Base-by-base conservation (phyloP, 2,797 vertebrate species). In the Rhinella marina region DNA sequence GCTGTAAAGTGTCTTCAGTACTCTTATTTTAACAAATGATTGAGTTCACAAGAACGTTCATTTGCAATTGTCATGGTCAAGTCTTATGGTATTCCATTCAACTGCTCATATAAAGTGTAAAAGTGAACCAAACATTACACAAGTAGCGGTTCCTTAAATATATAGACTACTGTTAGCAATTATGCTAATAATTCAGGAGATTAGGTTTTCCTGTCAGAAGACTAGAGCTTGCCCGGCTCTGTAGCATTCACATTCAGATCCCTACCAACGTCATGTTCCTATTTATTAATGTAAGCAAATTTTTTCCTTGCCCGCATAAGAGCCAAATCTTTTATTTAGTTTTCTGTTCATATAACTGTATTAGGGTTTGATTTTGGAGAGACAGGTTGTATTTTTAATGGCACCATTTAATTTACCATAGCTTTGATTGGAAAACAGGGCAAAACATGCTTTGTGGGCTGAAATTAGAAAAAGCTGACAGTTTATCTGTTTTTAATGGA, bases 1-100 rank as follows among this genome's bases (percentile, higher is more conserved):
- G 75, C 73, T 84, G 66, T 64, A 70, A 59, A 77, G 25, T 84
- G 52, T 84, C 73, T 23, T 79, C 23, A 70, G 50, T 79, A 41
- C 48, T 76, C 76, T 52, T 54, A 77, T 77, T 41, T 73, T 21
- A 48, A 23, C 32, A 73, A 73, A 72, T 73, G 17, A 73, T 73
- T 73, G 32, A 25, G 75, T 54, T 25, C 75, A 48, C 48, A n/a
- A 77, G 13, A 78, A 78, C 68, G 48, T 77, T 61, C 75, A 66
- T 52, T 54, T 66, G 80, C 64, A 75, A 27, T 61, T 82, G 59
- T 82, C 72, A 68, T 57, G 16, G 16, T 32, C 17, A 72, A 17
- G 0, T 41, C 68, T 41, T 21, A 4, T 73, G 72, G 32, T 3
- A 7, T 3, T 23, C 0, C 23, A 21, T 73, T 23, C 68, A 48